Evolutionary conservation across 2,888 invertebrate species (phyloP).

Genomic region (Trichopria drosophilae): DNA sequence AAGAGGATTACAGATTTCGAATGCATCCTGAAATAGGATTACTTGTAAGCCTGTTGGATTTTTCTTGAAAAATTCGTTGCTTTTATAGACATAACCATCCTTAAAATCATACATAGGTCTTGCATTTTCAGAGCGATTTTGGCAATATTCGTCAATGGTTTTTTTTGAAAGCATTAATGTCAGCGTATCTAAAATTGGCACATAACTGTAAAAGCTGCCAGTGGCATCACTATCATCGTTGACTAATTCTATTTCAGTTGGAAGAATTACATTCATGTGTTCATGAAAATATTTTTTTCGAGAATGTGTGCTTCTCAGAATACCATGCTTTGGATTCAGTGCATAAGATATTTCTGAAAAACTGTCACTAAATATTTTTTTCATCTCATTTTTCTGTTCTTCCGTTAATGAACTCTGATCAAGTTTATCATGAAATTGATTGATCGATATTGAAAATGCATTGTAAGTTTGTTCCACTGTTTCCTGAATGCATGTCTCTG

Average conservation of each 20-base stretch:
- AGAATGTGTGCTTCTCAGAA: background rate
- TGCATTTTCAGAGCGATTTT: background rate
- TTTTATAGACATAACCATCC: background rate
- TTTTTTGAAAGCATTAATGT: background rate
- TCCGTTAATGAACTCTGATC: too few species aligned
- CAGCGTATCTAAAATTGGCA: too few species aligned
- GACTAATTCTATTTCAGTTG: background rate
- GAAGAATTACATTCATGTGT: too few species aligned
- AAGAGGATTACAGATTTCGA: conserved; percentile 36
- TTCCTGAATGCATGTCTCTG: too few species aligned
- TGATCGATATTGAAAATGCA: too few species aligned
- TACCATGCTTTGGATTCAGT: background rate
- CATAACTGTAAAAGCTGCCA: background rate
- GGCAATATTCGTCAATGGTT: background rate
- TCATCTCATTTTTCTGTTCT: background rate
- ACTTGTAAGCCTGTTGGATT: conserved; percentile 1
- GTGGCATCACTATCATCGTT: background rate
- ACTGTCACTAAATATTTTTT: background rate
- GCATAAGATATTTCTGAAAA: background rate
- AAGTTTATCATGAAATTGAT: too few species aligned
- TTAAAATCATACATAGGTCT: background rate
- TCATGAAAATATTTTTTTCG: background rate
- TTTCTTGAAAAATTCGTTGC: background rate
- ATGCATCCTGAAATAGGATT: conserved; percentile 36
- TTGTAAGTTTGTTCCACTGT: too few species aligned